A percentile compares a stretch with the other conserved stretches of the same genome.
Evolutionary conservation across 1,140 invertebrate genomes (phyloP).

Genomic region (Sinella curviseta): DNA sequence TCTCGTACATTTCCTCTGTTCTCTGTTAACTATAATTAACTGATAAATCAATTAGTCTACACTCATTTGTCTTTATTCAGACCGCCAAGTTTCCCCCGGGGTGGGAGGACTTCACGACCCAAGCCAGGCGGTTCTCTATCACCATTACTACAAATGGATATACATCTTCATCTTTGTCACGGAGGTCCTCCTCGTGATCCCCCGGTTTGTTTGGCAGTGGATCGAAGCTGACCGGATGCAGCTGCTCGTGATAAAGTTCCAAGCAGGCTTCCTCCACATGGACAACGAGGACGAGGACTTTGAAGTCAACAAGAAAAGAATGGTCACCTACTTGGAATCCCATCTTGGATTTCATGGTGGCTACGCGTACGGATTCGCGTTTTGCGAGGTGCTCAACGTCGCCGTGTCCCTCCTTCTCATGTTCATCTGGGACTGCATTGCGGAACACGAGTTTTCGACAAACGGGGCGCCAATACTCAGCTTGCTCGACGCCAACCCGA

Average conservation of each 20-base stretch:
- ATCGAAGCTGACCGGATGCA: not conserved
- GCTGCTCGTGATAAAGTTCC: not conserved
- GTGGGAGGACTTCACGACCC: not conserved
- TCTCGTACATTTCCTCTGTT: not conserved
- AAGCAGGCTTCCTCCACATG: not conserved
- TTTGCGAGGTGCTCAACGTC: not conserved
- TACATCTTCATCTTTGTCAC: not conserved
- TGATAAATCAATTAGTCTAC: too few relatives aligned
- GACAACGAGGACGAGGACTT: not conserved
- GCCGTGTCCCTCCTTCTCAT: not conserved
- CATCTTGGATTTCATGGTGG: not conserved
- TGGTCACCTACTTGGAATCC: not conserved
- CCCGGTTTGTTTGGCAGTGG: not conserved
- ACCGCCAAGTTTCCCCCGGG: not conserved
- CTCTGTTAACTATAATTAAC: too few relatives aligned
- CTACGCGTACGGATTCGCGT: not conserved
- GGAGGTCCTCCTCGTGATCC: not conserved
- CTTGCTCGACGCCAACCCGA: not conserved
- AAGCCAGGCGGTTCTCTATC: not conserved
- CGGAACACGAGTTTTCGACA: not conserved
- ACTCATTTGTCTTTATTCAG: too few relatives aligned
- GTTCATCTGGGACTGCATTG: not conserved
- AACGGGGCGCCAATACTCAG: not conserved
- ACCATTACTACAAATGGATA: not conserved
- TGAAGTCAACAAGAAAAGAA: not conserved